Base-by-base conservation (phyloP, 2,888 invertebrate species). In the Argyresthia goedartella region DNA sequence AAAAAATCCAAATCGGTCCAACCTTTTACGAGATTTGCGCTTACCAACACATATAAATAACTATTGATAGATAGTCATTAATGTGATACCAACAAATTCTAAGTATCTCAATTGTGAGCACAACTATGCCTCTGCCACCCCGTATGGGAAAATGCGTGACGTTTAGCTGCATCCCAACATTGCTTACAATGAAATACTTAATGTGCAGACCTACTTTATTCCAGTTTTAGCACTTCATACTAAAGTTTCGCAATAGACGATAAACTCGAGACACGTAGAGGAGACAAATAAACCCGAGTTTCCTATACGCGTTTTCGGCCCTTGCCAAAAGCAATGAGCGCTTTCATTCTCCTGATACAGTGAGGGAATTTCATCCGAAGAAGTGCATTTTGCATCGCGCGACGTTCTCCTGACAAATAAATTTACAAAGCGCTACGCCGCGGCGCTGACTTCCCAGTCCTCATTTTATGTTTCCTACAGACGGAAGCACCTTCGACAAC, bases 381-480 rank as follows among this genome's bases (percentile, higher is more conserved):
- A 39, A 10, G 36, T 48, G 36, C 48, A 48, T 48, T 39, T 48
- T 48, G 36, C 48, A 48, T 48, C 48, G 48, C 14, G 14, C 43
- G 44, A 44, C 44, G 14, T 36, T 15, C 15, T 34, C 15, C 7
- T n/a, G 48, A 48, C 36, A 48, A 48, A 48, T 48, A 48, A 48
- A 48, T 48, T 48, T 14, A 48, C 48, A 36, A 48, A 48, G 48
- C 48, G 48, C 48, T 36, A 36, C 13, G 35, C 10, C 15, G 36
- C 44, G 35, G 13, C 39, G 14, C 48, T 35, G 48, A n/a, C 48
- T 15, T 35, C 36, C 35, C 10, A 10, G 46, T 8, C 25, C 11
- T 25, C 46, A n/a, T 34, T 25, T 33, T 25, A 25, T 33, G 25
- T n/a, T n/a, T 15, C 46, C 7, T 46, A n/a, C 25, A 33, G 25